A percentile compares a stretch with the other conserved stretches of the same genome.
Evolutionary conservation across 2,113 vertebrate genomes (phyloP).

Genomic region (Paradisaea rubra): DNA sequence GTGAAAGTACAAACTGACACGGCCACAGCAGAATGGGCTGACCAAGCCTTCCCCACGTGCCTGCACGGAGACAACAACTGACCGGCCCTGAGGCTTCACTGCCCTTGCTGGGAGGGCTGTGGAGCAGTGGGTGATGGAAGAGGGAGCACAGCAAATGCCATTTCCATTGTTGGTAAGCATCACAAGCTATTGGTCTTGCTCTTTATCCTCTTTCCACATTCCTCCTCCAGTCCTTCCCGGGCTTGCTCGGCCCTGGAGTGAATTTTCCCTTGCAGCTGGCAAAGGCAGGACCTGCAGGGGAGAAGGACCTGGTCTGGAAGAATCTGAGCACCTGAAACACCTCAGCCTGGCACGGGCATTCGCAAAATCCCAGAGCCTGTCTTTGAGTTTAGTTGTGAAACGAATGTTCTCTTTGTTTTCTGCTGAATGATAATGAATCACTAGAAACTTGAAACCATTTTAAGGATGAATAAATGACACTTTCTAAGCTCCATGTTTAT

Average conservation of each 20-base stretch:
- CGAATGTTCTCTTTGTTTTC: conserved; percentile 56
- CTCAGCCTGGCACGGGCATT: not conserved
- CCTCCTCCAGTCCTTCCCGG: not conserved
- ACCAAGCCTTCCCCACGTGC: accelerated
- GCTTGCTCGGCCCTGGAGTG: not conserved
- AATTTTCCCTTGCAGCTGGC: not conserved
- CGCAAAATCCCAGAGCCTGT: not conserved
- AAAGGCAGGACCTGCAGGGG: not conserved
- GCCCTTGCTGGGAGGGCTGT: not conserved
- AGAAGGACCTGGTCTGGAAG: not conserved
- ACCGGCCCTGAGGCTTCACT: accelerated
- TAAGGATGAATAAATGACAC: conserved; percentile 62
- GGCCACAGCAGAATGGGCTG: not conserved
- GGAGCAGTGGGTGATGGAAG: not conserved
- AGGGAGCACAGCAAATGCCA: not conserved
- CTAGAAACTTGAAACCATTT: conserved; percentile 38
- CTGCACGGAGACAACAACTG: not conserved
- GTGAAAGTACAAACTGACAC: accelerated
- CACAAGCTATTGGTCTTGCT: not conserved
- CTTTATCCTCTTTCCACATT: not conserved
- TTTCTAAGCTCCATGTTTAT: conserved; percentile 62
- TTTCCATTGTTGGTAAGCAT: not conserved
- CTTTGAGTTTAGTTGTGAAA: not conserved
- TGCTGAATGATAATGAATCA: conserved; percentile 35
- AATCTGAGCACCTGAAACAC: not conserved